Base-by-base conservation (phyloP, 1,140 invertebrate species). In the Stegodyphus mimosarum region DNA sequence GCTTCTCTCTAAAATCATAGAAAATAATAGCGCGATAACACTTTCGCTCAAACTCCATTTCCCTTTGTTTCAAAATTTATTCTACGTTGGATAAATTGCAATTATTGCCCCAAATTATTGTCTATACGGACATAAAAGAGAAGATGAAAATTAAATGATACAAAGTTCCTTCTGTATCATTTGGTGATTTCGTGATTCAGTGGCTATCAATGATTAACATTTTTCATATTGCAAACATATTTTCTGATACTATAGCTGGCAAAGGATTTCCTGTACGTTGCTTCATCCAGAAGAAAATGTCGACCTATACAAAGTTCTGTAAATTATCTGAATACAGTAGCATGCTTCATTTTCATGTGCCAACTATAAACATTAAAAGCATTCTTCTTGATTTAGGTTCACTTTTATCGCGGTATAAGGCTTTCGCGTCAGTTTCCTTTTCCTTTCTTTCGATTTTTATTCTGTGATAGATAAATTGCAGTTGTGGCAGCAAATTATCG, bases 311-410 rank as follows among this genome's bases (percentile, higher is more conserved):
- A 6, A 53, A 74, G 53, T 55, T 74, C 49, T 53, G n/a, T 74
- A 53, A 74, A 74, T n/a, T 50, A 74, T 74, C 7, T n/a, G 15
- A 74, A 74, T 55, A 74, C 13, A 74, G 51, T 74, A 18, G 5
- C 50, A 53, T 50, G 72, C 50, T 74, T 53, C 18, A 53, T 53
- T 71, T 71, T n/a, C 70, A 33, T n/a, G n/a, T 71, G 33, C 17
- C 7, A 71, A 71, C n/a, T 71, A 17, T 74, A 74, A n/a, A 52
- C 49, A 15, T 74, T 52, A 33, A 74, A 53, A 33, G 51, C 72
- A 53, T 74, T 74, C 72, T 74, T 51, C 50, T 74, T 74, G 72
- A 74, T 52, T 74, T 74, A 53, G 18, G 11, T 33, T n/a, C 51
- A 52, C 72, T 53, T 74, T 52, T 51, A 74, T 52, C 5, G 7